phyloP scores from a whole-genome alignment of 2,797 vertebrate species.

The Gallinago solitaria region DNA sequence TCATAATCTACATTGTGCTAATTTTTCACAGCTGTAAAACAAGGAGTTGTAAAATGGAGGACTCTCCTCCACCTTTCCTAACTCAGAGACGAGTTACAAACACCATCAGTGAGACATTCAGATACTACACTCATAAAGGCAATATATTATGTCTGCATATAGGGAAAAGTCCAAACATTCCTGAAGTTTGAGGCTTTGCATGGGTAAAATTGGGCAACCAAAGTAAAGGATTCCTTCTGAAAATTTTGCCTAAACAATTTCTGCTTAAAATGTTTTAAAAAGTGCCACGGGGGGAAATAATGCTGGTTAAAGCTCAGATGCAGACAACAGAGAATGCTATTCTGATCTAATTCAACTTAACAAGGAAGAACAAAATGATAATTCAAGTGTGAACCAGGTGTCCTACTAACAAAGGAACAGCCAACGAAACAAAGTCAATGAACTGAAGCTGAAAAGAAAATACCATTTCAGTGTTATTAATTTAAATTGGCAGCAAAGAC shows the following conservation, averaged over 20 bases:
- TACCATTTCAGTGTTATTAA: neutral
- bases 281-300: neutral
- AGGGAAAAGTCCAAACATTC: accelerated
- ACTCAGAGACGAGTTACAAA: neutral
- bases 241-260: neutral
- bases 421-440: neutral
- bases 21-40: neutral
- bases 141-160: accelerated
- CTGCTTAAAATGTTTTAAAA: neutral
- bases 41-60: neutral
- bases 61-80: neutral
- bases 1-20: neutral
- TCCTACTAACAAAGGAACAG: neutral
- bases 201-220: neutral
- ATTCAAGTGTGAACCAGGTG: constrained; percentile 10
- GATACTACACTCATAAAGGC: neutral
- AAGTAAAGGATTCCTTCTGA: neutral
- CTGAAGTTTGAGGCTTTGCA: neutral
- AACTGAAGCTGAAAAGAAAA: neutral
- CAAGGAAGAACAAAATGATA: neutral
- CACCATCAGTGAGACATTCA: neutral
- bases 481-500: neutral
- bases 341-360: neutral
- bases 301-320: neutral
- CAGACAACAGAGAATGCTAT: neutral